Conservation (phyloP, 2,888 invertebrate genomes). For the Epinotia demarniana region DNA sequence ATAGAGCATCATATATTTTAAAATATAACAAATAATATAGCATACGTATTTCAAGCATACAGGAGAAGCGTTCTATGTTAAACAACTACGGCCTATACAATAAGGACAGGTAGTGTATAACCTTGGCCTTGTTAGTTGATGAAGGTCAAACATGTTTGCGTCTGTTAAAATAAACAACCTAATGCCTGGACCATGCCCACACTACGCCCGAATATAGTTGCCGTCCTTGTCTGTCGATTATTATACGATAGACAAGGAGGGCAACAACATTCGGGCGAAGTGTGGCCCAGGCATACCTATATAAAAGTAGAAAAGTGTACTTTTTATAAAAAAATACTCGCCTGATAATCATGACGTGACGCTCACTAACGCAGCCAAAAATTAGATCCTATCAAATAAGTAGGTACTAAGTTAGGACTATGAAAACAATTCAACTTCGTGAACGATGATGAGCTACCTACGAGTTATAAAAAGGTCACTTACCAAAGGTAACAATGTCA, state of each 20-base stretch:
- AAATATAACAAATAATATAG: background rate
- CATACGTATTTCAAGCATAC: conserved; percentile 14
- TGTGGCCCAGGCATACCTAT: too few relatives aligned
- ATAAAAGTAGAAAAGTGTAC: background rate
- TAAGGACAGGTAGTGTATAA: conserved; percentile 6
- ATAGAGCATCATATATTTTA: background rate
- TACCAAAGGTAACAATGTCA: conserved; percentile 42
- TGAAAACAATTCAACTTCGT: conserved; percentile 16
- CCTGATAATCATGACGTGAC: background rate
- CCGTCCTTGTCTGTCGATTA: too few relatives aligned
- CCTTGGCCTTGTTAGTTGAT: conserved; percentile 41
- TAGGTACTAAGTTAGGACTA: background rate
- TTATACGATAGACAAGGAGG: too few relatives aligned
- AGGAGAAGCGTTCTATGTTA: conserved; percentile 3
- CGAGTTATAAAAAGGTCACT: conserved; percentile 15
- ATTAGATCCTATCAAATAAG: background rate
- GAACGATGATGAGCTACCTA: conserved; percentile 24
- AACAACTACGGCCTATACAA: background rate
- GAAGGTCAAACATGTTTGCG: conserved; percentile 43
- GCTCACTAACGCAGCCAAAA: background rate
- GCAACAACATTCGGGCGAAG: too few relatives aligned
- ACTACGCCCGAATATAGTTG: too few relatives aligned
- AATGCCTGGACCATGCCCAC: background rate
- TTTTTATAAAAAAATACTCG: background rate
- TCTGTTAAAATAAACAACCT: conserved; percentile 22